These are phyloP conservation scores for Pionites leucogaster DNA, from an alignment of 2,113 vertebrate genomes.

Conservation along the genomic window DNA sequence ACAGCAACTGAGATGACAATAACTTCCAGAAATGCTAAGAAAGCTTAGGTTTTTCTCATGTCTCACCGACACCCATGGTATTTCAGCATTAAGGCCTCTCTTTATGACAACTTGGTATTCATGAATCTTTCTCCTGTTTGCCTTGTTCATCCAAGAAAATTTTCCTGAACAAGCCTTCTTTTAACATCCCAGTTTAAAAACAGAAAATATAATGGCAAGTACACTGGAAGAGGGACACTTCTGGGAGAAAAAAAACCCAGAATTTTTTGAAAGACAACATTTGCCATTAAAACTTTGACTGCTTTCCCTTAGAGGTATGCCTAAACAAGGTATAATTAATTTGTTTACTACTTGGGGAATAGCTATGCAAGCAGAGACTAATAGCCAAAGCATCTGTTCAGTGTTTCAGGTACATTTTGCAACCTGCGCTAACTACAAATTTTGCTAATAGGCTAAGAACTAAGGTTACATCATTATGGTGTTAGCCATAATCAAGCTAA, in stretches of 20 bases:
- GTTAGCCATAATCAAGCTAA: background rate
- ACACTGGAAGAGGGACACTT: background rate
- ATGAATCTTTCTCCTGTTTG: background rate
- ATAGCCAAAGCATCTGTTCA: background rate
- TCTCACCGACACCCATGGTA: background rate
- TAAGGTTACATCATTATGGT: accelerated
- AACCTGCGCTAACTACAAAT: background rate
- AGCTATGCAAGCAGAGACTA: background rate
- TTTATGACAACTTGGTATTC: background rate
- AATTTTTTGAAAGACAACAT: background rate
- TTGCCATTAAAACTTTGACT: background rate
- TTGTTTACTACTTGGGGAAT: background rate
- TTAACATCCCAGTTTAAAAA: background rate
- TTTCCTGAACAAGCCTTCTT: background rate
- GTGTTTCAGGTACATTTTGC: background rate
- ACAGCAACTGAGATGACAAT: background rate
- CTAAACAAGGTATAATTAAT: background rate
- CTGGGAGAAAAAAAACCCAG: accelerated
- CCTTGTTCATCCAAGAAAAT: background rate
- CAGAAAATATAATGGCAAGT: background rate
- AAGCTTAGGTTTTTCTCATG: background rate
- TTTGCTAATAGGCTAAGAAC: background rate
- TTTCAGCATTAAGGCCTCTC: background rate
- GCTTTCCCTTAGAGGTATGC: background rate
- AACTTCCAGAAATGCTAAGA: background rate